phyloP scores from a whole-genome alignment of 2,888 invertebrate genomes.

The Argyresthia goedartella region DNA sequence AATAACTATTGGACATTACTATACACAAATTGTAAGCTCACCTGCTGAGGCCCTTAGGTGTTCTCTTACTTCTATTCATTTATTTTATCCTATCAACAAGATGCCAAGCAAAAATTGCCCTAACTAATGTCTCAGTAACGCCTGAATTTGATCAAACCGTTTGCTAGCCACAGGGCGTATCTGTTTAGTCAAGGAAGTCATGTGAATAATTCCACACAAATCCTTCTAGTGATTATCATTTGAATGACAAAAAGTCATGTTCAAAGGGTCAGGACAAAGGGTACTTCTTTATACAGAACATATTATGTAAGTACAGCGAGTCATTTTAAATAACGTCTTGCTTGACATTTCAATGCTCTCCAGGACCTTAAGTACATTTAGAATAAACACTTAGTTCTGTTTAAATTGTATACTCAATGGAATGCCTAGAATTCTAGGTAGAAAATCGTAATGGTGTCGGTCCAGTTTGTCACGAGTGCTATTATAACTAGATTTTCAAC shows the following conservation, averaged over 20 bases:
- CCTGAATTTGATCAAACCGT: conserved; percentile 8
- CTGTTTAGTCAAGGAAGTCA: conserved; percentile 57
- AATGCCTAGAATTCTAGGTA: no score
- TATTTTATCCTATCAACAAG: not conserved
- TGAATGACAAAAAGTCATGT: conserved; percentile 61
- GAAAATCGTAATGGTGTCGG: no score
- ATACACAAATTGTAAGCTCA: conserved; percentile 41
- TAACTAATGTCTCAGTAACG: conserved; percentile 12
- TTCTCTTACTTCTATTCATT: conserved; percentile 35
- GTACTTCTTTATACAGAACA: conserved; percentile 6
- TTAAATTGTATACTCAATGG: no score
- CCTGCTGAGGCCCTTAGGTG: conserved; percentile 62
- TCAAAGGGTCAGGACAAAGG: conserved; percentile 40
- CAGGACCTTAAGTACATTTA: not conserved
- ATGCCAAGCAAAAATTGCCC: conserved; percentile 14
- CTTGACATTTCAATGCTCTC: not conserved
- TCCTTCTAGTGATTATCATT: conserved; percentile 67
- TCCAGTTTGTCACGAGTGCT: no score
- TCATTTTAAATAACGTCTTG: not conserved
- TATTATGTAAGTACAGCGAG: conserved; percentile 8
- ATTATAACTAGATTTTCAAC: no score
- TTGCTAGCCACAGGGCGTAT: conserved; percentile 64
- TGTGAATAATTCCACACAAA: conserved; percentile 62
- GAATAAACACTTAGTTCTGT: no score
- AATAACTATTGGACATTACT: conserved; percentile 41